Conservation (phyloP, 2,113 vertebrate species). For the Triplophysa dalaica region DNA sequence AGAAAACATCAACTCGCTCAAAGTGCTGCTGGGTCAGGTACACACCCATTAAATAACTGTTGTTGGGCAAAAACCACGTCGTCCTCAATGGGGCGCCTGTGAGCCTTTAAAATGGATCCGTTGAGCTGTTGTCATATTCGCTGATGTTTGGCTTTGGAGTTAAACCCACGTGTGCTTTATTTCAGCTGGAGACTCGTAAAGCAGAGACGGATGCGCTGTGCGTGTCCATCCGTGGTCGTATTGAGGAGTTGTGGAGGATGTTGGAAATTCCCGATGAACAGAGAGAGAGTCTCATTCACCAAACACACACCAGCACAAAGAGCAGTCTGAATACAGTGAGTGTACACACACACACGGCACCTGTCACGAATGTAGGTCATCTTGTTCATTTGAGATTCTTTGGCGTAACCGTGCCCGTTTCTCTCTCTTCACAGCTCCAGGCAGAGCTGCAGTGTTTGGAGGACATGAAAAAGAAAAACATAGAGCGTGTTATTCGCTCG, state of each 20-base stretch:
- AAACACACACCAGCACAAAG: constrained; percentile 72
- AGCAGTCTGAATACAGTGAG: constrained; percentile 83
- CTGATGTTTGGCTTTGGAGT: background rate
- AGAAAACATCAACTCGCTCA: constrained; percentile 82
- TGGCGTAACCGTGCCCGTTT: background rate
- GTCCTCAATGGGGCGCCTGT: too few species aligned
- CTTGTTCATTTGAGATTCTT: background rate
- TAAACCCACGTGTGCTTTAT: background rate
- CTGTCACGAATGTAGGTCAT: background rate
- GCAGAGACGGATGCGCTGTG: constrained; percentile 77
- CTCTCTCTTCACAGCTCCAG: constrained; percentile 74
- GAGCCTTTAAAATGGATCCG: too few species aligned
- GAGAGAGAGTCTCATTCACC: constrained; percentile 67
- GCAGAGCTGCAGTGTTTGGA: constrained; percentile 80
- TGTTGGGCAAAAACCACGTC: too few species aligned
- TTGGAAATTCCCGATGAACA: constrained; percentile 81
- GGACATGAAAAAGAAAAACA: constrained; percentile 84
- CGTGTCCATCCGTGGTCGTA: constrained; percentile 73
- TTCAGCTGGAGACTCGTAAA: constrained; percentile 78
- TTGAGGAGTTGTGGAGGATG: constrained; percentile 84
- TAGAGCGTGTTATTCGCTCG: constrained; percentile 76
- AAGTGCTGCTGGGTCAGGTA: constrained; percentile 83
- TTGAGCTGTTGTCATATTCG: too few species aligned
- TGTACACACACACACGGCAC: background rate
- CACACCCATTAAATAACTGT: background rate